phyloP scores from a whole-genome alignment of 2,888 invertebrate genomes.

The Nemurella pictetii region DNA sequence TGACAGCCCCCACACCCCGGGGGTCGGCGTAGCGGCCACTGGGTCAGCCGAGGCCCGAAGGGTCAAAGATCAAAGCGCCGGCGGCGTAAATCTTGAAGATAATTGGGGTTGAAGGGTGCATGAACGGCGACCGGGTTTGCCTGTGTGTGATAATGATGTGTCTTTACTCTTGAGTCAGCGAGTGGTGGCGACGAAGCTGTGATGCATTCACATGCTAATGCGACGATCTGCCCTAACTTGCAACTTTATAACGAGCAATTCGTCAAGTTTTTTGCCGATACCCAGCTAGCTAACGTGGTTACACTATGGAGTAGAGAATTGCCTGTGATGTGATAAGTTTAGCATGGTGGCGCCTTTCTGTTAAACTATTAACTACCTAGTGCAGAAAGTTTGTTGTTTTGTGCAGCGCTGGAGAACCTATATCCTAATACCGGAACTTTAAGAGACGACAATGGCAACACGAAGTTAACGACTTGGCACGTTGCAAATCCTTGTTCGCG shows the following conservation, averaged over 20 bases:
- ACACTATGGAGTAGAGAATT: too few species aligned
- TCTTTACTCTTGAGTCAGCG: not conserved
- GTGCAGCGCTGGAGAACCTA: too few species aligned
- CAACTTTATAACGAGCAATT: not conserved
- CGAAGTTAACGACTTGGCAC: too few species aligned
- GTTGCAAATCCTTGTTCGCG: too few species aligned
- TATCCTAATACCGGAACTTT: too few species aligned
- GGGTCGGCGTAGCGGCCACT: not conserved
- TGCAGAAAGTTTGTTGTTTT: too few species aligned
- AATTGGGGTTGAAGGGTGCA: not conserved
- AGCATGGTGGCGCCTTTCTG: too few species aligned
- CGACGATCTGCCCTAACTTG: not conserved
- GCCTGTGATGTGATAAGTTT: not conserved
- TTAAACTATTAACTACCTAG: too few species aligned
- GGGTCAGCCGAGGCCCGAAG: not conserved
- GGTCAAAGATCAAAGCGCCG: not conserved
- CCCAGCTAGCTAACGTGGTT: not conserved
- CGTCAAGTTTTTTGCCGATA: not conserved
- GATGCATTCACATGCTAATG: not conserved
- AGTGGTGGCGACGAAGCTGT: not conserved
- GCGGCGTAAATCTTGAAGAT: not conserved
- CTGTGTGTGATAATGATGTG: not conserved
- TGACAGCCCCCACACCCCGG: not conserved
- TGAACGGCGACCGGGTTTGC: not conserved
- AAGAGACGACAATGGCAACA: too few species aligned